phyloP scores from a whole-genome alignment of 2,888 invertebrate species.

The Pediacus dermestoides region DNA sequence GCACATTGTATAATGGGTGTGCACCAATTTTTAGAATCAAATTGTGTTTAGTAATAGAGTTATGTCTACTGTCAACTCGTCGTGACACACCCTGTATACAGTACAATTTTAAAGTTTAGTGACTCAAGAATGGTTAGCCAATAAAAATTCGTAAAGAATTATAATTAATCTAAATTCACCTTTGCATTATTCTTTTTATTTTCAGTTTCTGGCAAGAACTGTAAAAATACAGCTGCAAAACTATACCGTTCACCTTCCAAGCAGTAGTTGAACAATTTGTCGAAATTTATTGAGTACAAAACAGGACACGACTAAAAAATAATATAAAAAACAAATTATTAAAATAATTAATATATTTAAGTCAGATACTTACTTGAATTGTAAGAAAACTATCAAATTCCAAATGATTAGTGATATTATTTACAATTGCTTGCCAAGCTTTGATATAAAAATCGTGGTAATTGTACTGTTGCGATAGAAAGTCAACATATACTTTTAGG shows the following conservation, averaged over 20 bases:
- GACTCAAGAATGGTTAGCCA: no score
- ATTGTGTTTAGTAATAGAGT: no score
- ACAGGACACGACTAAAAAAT: conserved; percentile 41
- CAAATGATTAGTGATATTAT: conserved; percentile 30
- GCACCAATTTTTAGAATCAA: no score
- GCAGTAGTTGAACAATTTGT: conserved; percentile 32
- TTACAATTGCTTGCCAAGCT: conserved; percentile 40
- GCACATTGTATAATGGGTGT: no score
- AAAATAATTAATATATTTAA: conserved; percentile 4
- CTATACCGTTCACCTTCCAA: conserved; percentile 27
- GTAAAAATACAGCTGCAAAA: conserved; percentile 35
- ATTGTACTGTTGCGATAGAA: conserved; percentile 30
- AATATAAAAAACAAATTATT: conserved; percentile 5
- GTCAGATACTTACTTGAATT: conserved; percentile 34
- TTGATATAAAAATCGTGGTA: conserved; percentile 36
- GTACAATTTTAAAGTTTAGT: no score
- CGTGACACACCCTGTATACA: no score
- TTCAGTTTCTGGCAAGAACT: conserved; percentile 34
- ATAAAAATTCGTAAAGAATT: no score
- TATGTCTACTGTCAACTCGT: no score
- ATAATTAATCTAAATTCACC: no score
- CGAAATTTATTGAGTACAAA: conserved; percentile 35
- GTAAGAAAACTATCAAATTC: conserved; percentile 32
- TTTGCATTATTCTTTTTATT: no score
- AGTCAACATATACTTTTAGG: conserved; percentile 35